These are phyloP conservation scores for Vanessa tameamea DNA, from an alignment of 1,140 invertebrate species.

Conservation along the genomic window DNA sequence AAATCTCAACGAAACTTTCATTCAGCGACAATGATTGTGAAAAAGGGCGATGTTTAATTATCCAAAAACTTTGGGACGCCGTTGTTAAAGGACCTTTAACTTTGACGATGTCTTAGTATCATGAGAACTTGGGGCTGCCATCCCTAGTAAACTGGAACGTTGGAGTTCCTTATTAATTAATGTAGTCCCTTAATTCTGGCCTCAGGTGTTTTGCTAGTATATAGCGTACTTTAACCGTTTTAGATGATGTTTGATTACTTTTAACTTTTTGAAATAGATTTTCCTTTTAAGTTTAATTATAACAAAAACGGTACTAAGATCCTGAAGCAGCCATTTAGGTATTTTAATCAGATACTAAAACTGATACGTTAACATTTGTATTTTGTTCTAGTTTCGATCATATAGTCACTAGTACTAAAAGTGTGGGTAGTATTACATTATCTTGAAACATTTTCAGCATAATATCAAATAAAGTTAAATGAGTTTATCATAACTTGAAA, in stretches of 20 bases:
- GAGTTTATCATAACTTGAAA: too few species aligned
- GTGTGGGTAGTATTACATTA: too few species aligned
- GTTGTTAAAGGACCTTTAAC: slow-evolving; percentile 39
- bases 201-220: slow-evolving; percentile 46
- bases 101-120: slow-evolving; percentile 19
- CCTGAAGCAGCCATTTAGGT: too few species aligned
- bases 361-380: too few species aligned
- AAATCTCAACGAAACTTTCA: slow-evolving; percentile 29
- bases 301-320: not conserved
- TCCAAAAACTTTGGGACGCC: slow-evolving; percentile 52
- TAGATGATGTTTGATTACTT: not conserved
- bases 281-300: not conserved
- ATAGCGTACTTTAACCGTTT: slow-evolving; percentile 19
- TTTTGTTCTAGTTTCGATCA: too few species aligned
- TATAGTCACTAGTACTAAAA: too few species aligned
- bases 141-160: slow-evolving; percentile 25
- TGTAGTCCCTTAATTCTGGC: slow-evolving; percentile 46
- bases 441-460: too few species aligned
- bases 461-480: too few species aligned
- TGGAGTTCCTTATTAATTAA: slow-evolving; percentile 53
- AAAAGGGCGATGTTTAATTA: slow-evolving; percentile 54
- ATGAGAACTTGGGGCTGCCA: slow-evolving; percentile 16
- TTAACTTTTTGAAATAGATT: not conserved
- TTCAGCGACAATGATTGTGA: slow-evolving; percentile 41
- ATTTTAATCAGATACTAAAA: too few species aligned